Conservation (phyloP, 2,113 vertebrate species). For the Sinocyclocheilus anshuiensis region DNA sequence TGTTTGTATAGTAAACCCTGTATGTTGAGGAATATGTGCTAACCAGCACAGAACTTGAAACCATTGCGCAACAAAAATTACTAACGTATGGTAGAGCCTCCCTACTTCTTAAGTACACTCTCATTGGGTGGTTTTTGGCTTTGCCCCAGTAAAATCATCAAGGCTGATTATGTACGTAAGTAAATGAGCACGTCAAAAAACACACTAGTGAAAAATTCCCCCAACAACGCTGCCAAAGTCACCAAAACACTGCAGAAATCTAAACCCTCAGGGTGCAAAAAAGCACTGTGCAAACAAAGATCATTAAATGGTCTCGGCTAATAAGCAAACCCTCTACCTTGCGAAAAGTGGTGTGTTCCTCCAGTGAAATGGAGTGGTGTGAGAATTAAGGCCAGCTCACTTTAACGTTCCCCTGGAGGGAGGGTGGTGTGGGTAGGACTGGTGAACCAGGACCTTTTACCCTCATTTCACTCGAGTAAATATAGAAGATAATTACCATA, state of each 20-base stretch:
- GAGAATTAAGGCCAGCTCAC: constrained; percentile 60
- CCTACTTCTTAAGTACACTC: constrained; percentile 47
- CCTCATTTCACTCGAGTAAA: constrained; percentile 75
- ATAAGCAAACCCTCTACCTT: constrained; percentile 55
- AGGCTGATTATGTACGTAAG: constrained; percentile 56
- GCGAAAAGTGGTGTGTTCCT: constrained; percentile 53
- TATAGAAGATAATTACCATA: constrained; percentile 82
- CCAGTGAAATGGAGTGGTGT: constrained; percentile 35
- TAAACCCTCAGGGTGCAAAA: constrained; percentile 45
- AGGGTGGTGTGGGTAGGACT: constrained; percentile 50
- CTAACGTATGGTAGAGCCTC: constrained; percentile 50
- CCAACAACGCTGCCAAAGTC: constrained; percentile 41
- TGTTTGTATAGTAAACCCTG: neutral
- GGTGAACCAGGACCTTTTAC: constrained; percentile 64
- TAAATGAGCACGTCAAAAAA: constrained; percentile 53
- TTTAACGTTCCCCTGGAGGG: constrained; percentile 52
- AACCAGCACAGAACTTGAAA: neutral
- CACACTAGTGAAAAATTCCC: constrained; percentile 48
- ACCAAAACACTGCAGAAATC: constrained; percentile 50
- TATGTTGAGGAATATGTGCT: neutral
- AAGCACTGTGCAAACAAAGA: constrained; percentile 23
- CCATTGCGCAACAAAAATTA: constrained; percentile 59
- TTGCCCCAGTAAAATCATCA: constrained; percentile 50
- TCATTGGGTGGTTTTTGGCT: constrained; percentile 64
- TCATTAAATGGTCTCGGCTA: constrained; percentile 42